phyloP scores from a whole-genome alignment of 23 tunicate species.

The Halocynthia roretzi region DNA sequence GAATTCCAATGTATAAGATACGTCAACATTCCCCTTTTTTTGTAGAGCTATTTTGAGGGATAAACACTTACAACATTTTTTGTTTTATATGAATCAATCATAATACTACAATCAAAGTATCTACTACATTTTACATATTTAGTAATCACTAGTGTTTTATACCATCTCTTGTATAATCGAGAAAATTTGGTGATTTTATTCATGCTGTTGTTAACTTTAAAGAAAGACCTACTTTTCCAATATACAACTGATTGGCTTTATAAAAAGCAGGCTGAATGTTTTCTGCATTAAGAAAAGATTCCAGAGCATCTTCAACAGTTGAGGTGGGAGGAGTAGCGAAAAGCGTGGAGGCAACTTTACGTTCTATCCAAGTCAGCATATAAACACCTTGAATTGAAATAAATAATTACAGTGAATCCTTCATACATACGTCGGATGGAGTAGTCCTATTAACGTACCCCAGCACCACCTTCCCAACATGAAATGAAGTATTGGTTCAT shows the following conservation, averaged over 20 bases:
- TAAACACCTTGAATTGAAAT: constrained; percentile 45
- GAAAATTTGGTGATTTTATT: too few species aligned
- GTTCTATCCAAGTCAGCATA: constrained; percentile 86
- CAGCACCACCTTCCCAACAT: constrained; percentile 92
- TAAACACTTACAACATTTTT: background rate
- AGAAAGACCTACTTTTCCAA: constrained; percentile 51
- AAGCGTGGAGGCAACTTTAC: constrained; percentile 81
- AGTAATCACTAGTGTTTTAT: too few species aligned
- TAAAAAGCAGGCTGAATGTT: constrained; percentile 53
- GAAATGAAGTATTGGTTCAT: constrained; percentile 56
- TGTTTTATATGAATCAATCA: background rate
- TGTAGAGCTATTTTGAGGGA: too few species aligned
- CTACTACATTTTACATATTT: too few species aligned
- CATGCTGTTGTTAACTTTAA: too few species aligned
- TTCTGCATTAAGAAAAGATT: constrained; percentile 64
- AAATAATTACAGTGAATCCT: too few species aligned
- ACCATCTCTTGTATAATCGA: too few species aligned
- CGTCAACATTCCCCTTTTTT: background rate
- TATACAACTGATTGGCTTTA: constrained; percentile 71
- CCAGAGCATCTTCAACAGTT: constrained; percentile 63
- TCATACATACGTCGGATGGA: background rate
- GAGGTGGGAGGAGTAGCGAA: constrained; percentile 84
- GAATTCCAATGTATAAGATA: background rate
- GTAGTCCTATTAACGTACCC: constrained; percentile 32
- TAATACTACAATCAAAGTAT: background rate